Percentiles rank a stretch among this genome's conserved stretches.
Conservation (phyloP, 1,140 invertebrate genomes). For the Pomacea maculata region DNA sequence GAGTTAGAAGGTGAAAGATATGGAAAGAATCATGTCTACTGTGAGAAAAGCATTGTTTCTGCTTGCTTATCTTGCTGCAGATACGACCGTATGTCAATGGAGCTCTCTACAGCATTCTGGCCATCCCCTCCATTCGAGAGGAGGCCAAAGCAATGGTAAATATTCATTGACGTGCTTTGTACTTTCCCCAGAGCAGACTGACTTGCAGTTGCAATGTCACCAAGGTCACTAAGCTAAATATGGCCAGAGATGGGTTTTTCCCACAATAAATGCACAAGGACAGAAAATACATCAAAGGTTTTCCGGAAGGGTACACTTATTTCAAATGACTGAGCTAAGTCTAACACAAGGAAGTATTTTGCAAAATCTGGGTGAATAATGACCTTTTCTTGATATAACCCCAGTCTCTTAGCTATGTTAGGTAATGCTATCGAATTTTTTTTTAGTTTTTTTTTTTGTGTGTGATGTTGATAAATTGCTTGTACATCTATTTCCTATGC, state of each 20-base stretch:
- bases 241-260: too few relatives aligned
- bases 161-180: neutral
- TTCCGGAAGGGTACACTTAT: too few relatives aligned
- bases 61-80: slow-evolving; percentile 50
- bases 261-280: too few relatives aligned
- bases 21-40: neutral
- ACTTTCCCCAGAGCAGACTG: too few relatives aligned
- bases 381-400: neutral
- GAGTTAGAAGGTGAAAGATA: neutral
- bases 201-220: too few relatives aligned
- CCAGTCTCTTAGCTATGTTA: neutral
- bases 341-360: neutral
- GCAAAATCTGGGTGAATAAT: neutral
- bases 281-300: too few relatives aligned
- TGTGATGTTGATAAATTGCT: neutral
- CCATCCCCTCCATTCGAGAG: slow-evolving; percentile 68
- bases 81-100: slow-evolving; percentile 73
- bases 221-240: too few relatives aligned
- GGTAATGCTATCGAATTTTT: neutral
- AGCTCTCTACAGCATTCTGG: slow-evolving; percentile 71
- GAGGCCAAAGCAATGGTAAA: slow-evolving; percentile 68
- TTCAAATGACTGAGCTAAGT: too few relatives aligned
- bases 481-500: neutral
- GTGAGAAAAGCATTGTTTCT: neutral
- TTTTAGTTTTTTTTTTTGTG: neutral